These are phyloP conservation scores for Fratercula arctica DNA, from an alignment of 2,797 vertebrate genomes.

Conservation along the genomic window DNA sequence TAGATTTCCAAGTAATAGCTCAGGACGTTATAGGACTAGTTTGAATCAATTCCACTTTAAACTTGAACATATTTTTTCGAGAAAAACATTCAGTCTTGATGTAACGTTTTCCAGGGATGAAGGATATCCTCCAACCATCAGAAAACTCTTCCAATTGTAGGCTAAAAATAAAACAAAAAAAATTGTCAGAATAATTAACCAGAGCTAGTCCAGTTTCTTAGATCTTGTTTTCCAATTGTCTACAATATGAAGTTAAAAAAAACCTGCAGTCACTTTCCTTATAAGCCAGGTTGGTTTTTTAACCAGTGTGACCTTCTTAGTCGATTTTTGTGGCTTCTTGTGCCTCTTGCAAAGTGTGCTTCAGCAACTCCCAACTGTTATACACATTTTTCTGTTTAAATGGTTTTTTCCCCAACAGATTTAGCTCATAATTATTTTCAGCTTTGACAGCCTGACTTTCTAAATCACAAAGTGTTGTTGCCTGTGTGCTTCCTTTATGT, in stretches of 20 bases:
- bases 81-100: neutral
- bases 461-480: neutral
- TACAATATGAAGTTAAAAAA: neutral
- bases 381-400: neutral
- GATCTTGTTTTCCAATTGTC: neutral
- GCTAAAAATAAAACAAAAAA: constrained; percentile 5
- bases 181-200: neutral
- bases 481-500: neutral
- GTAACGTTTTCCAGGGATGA: neutral
- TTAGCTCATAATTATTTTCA: constrained; percentile 19
- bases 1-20: neutral
- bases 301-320: neutral
- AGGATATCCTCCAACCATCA: neutral
- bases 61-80: neutral
- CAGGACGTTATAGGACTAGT: neutral
- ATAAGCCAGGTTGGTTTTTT: neutral
- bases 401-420: neutral
- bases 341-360: constrained; percentile 9
- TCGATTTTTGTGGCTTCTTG: constrained; percentile 30
- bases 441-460: constrained; percentile 16
- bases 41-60: constrained; percentile 13
- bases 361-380: constrained; percentile 20
- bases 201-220: neutral
- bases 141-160: neutral
- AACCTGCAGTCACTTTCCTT: neutral